Conservation (phyloP, 2,113 vertebrate species). For the Mola mola region DNA sequence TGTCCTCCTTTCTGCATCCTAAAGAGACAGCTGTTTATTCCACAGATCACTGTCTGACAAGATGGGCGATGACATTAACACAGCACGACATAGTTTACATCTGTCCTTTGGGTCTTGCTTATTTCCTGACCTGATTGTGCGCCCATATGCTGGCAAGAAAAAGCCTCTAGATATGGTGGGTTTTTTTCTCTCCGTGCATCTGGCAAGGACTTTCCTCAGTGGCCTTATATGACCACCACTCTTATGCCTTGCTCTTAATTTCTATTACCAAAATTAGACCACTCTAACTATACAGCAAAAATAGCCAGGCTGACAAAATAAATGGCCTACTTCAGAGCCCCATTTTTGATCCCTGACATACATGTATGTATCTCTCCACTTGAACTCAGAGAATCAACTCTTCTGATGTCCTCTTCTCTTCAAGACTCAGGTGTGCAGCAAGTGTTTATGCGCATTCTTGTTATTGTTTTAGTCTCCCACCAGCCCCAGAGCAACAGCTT, state of each 20-base stretch:
- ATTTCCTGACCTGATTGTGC: conserved; percentile 73
- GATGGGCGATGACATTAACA: conserved; percentile 50
- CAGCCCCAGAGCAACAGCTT: conserved; percentile 44
- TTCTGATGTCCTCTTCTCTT: conserved; percentile 24
- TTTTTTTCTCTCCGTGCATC: too few species aligned
- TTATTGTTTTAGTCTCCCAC: conserved; percentile 15
- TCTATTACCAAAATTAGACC: neutral
- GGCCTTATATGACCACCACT: too few species aligned
- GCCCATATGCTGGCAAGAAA: conserved; percentile 52
- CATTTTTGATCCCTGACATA: conserved; percentile 54
- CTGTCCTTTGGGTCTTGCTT: conserved; percentile 62
- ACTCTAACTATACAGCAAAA: neutral
- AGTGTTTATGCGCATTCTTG: conserved; percentile 35
- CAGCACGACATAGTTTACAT: conserved; percentile 62
- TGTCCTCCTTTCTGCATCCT: conserved; percentile 34
- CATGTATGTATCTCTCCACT: conserved; percentile 22
- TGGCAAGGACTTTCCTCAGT: too few species aligned
- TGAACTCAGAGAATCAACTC: conserved; percentile 39
- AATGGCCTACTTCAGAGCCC: conserved; percentile 41
- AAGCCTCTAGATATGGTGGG: too few species aligned
- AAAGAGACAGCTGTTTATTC: conserved; percentile 34
- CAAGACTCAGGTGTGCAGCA: conserved; percentile 54
- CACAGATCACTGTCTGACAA: conserved; percentile 51
- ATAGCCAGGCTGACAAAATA: too few species aligned
- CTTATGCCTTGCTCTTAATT: too few species aligned